These are phyloP conservation scores for Drosophila navojoa DNA, from an alignment of 1,140 invertebrate genomes.

Conservation along the genomic window DNA sequence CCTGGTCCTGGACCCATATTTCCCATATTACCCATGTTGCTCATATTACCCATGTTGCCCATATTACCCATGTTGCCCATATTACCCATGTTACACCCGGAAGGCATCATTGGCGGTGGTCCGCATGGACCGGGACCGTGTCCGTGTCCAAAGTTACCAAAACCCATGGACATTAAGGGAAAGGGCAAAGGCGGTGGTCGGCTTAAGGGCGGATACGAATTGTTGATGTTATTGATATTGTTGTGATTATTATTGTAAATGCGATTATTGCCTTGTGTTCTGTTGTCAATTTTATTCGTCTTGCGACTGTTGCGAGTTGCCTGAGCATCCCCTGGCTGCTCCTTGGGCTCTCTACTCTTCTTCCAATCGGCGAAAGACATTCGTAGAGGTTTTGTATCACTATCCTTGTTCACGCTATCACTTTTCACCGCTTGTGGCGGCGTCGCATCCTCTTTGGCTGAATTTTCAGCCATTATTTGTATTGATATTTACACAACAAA, in stretches of 20 bases:
- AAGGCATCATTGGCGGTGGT: constrained; percentile 32
- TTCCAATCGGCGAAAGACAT: constrained; percentile 78
- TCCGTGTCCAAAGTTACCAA: constrained; percentile 51
- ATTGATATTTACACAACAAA: constrained; percentile 6
- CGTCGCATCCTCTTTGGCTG: constrained; percentile 7
- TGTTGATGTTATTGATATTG: constrained; percentile 28
- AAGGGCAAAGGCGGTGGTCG: constrained; percentile 65
- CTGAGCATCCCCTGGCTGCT: constrained; percentile 14
- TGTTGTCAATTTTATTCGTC: constrained; percentile 29
- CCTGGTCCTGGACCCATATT: constrained; percentile 20
- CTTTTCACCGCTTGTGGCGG: background rate
- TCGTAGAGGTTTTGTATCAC: constrained; percentile 29
- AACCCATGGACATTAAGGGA: constrained; percentile 55
- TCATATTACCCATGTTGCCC: constrained; percentile 3
- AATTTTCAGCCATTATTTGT: constrained; percentile 39
- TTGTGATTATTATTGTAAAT: constrained; percentile 6
- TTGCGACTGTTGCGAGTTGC: constrained; percentile 34
- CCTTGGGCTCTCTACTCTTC: constrained; percentile 56
- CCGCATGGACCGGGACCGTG: constrained; percentile 49
- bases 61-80: constrained; percentile 24
- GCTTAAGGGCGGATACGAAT: constrained; percentile 39
- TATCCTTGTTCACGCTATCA: constrained; percentile 11
- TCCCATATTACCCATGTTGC: constrained; percentile 29
- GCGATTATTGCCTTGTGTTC: constrained; percentile 17
- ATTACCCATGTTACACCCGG: constrained; percentile 3